Evolutionary conservation across 2,113 vertebrate genomes (phyloP).

Genomic region (Nicator chloris): DNA sequence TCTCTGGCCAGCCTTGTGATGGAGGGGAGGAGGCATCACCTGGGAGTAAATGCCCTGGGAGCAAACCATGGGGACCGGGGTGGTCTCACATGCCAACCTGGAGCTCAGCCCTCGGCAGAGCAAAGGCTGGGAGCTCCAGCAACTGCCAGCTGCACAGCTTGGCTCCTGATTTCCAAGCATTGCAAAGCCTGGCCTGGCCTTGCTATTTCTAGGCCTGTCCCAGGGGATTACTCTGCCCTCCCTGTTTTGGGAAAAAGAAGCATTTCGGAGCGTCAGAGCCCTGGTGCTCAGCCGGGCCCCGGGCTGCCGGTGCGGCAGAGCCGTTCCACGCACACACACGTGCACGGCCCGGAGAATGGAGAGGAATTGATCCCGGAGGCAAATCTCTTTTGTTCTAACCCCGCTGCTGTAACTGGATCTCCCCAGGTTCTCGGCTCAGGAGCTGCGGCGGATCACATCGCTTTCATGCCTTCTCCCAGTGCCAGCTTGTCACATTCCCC

Average conservation of each 20-base stretch:
- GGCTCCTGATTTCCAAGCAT: background rate
- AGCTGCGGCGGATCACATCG: background rate
- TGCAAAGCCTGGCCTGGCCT: background rate
- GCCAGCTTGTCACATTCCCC: slow-evolving; percentile 39
- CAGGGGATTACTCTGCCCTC: background rate
- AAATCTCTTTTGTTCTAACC: slow-evolving; percentile 57
- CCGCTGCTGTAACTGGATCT: slow-evolving; percentile 37
- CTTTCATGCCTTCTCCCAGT: slow-evolving; percentile 1
- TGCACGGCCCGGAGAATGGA: slow-evolving; percentile 4
- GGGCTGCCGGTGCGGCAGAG: background rate
- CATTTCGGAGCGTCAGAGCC: background rate
- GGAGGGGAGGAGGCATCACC: background rate
- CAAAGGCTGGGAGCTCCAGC: background rate
- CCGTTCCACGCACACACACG: background rate
- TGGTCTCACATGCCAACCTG: background rate
- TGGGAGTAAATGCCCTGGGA: background rate
- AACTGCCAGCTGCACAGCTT: background rate
- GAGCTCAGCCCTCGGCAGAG: background rate
- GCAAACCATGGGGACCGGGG: background rate
- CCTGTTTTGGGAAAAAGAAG: background rate
- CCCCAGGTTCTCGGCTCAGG: background rate
- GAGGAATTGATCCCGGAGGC: slow-evolving; percentile 48
- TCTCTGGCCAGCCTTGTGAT: background rate
- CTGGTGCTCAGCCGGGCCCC: background rate
- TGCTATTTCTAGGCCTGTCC: slow-evolving; percentile 32